These are phyloP conservation scores for Cheilosia vernalis DNA, from an alignment of 2,888 invertebrate genomes.

Conservation along the genomic window DNA sequence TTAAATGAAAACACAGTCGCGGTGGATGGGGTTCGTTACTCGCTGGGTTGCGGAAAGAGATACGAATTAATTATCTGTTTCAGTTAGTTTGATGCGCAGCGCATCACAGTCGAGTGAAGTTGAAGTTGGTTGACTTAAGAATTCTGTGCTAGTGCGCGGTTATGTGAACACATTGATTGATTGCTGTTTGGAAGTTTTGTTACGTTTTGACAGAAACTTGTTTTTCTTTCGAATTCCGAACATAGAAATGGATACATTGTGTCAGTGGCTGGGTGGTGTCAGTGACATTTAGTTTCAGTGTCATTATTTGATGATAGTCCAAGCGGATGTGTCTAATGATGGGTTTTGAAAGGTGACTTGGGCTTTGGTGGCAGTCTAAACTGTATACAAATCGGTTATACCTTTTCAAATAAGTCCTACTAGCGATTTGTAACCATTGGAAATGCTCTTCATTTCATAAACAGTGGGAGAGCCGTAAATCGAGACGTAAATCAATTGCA, in stretches of 20 bases:
- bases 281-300: conserved; percentile 23
- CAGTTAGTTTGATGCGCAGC: conserved; percentile 41
- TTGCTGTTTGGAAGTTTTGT: conserved; percentile 14
- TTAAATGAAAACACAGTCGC: conserved; percentile 38
- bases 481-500: too few species aligned
- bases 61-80: conserved; percentile 61
- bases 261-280: conserved; percentile 14
- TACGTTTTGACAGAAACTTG: conserved; percentile 26
- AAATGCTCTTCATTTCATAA: too few species aligned
- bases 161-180: conserved; percentile 54
- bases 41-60: conserved; percentile 31
- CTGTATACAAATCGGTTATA: too few species aligned
- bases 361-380: too few species aligned
- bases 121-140: neutral
- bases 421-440: too few species aligned
- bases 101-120: neutral
- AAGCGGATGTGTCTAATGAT: neutral
- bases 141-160: conserved; percentile 8
- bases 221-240: conserved; percentile 3
- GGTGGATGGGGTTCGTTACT: conserved; percentile 50
- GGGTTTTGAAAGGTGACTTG: too few species aligned
- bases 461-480: too few species aligned
- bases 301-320: neutral
- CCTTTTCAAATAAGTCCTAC: too few species aligned
- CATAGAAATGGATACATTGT: conserved; percentile 8